Conservation (phyloP, 2,113 vertebrate species). For the Etia nguti region DNA sequence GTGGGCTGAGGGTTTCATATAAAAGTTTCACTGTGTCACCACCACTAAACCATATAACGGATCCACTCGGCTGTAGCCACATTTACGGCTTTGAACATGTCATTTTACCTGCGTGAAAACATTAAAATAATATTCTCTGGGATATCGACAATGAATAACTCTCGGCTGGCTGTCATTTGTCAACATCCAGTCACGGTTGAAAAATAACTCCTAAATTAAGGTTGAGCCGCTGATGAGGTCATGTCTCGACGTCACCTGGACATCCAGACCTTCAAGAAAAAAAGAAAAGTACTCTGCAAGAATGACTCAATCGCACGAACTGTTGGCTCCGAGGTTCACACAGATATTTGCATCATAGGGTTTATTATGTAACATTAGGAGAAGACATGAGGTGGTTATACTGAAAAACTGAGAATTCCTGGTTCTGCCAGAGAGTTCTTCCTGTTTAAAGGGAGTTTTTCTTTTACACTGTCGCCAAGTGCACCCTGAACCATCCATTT, state of each 20-base stretch:
- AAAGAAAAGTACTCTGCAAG: not conserved
- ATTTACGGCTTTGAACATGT: not conserved
- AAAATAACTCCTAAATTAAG: not conserved
- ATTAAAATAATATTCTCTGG: not conserved
- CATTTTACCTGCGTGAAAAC: not conserved
- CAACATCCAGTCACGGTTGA: too few relatives aligned
- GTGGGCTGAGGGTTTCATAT: not conserved
- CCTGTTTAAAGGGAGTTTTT: not conserved
- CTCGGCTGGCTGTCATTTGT: not conserved
- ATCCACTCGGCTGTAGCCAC: not conserved
- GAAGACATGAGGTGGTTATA: not conserved
- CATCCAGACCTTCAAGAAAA: not conserved
- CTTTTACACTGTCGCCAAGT: not conserved
- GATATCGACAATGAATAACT: not conserved
- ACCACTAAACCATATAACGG: not conserved
- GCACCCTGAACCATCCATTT: not conserved
- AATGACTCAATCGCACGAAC: not conserved
- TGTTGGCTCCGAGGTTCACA: not conserved
- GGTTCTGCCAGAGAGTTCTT: not conserved
- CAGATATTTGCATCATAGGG: not conserved
- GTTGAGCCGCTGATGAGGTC: not conserved
- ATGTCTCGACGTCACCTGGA: not conserved
- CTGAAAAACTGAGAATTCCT: not conserved
- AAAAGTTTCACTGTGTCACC: not conserved
- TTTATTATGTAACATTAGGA: not conserved